These are phyloP conservation scores for Myxocyprinus asiaticus DNA, from an alignment of 2,113 vertebrate species.

Conservation along the genomic window DNA sequence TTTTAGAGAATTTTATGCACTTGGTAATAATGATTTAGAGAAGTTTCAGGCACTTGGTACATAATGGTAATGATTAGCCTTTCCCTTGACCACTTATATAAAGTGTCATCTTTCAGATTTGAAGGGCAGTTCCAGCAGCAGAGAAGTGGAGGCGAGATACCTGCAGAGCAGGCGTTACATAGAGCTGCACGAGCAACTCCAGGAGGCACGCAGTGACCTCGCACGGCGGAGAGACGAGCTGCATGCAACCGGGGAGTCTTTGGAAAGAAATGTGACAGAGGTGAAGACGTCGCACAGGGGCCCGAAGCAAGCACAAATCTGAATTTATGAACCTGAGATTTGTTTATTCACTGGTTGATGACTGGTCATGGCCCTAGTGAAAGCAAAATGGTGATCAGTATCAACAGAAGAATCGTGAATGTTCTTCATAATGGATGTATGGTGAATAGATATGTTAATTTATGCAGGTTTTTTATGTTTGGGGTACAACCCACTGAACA, in stretches of 20 bases:
- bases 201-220: constrained; percentile 64
- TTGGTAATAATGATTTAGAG: too few species aligned
- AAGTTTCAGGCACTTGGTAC: too few species aligned
- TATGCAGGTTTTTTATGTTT: not conserved
- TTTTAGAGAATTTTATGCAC: too few species aligned
- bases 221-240: constrained; percentile 70
- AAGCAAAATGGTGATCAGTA: not conserved
- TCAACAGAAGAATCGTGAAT: not conserved
- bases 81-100: not conserved
- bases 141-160: constrained; percentile 73
- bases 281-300: constrained; percentile 63
- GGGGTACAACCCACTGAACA: too few species aligned
- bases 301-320: constrained; percentile 60
- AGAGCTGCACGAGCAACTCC: constrained; percentile 78
- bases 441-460: not conserved
- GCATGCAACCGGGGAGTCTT: constrained; percentile 56
- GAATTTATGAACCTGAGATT: not conserved
- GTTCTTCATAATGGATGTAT: not conserved
- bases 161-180: constrained; percentile 81
- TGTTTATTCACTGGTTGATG: not conserved
- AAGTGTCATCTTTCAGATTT: constrained; percentile 22
- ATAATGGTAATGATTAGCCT: not conserved
- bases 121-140: constrained; percentile 34
- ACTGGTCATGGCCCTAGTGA: not conserved
- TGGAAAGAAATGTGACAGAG: constrained; percentile 69